These are phyloP conservation scores for Ricordea florida DNA, from an alignment of 92 coral and sea anemone species.

Conservation along the genomic window DNA sequence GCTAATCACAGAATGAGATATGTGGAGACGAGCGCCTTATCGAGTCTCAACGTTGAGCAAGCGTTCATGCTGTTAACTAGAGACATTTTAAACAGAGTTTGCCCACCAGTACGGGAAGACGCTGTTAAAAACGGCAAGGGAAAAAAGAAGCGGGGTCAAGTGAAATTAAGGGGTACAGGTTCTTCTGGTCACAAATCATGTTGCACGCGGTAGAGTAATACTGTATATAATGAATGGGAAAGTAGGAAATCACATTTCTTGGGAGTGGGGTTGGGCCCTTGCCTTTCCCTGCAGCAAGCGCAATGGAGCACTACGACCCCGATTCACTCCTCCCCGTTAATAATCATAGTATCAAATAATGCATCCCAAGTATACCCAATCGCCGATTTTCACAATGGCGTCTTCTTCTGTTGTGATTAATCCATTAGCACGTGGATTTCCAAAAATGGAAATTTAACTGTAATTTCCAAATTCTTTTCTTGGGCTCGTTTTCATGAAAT, in stretches of 20 bases:
- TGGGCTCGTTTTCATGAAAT: too few relatives aligned
- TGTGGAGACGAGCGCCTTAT: conserved; percentile 91
- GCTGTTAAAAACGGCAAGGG: conserved; percentile 66
- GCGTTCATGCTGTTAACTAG: conserved; percentile 81
- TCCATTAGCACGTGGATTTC: too few relatives aligned
- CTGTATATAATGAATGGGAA: neutral
- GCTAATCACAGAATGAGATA: conserved; percentile 64
- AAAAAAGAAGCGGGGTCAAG: conserved; percentile 80
- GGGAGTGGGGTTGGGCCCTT: too few relatives aligned
- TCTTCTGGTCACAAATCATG: conserved; percentile 50
- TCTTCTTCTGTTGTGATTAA: too few relatives aligned
- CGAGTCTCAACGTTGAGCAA: conserved; percentile 81
- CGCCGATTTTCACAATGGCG: too few relatives aligned
- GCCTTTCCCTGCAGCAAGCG: too few relatives aligned
- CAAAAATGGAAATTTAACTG: too few relatives aligned
- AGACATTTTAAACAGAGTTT: conserved; percentile 90
- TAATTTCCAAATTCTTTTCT: too few relatives aligned
- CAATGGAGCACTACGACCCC: too few relatives aligned
- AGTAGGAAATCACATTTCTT: neutral
- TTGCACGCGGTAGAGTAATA: conserved; percentile 7
- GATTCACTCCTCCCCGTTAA: too few relatives aligned
- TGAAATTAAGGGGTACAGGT: conserved; percentile 70
- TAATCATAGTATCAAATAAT: too few relatives aligned
- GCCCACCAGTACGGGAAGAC: conserved; percentile 94
- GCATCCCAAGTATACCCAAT: too few relatives aligned